Evolutionary conservation across 37 sponge, comb jelly and placozoan genomes (phyloP), one percentile per base, ranked within the genome.

Genomic region (Agelas oroides): DNA sequence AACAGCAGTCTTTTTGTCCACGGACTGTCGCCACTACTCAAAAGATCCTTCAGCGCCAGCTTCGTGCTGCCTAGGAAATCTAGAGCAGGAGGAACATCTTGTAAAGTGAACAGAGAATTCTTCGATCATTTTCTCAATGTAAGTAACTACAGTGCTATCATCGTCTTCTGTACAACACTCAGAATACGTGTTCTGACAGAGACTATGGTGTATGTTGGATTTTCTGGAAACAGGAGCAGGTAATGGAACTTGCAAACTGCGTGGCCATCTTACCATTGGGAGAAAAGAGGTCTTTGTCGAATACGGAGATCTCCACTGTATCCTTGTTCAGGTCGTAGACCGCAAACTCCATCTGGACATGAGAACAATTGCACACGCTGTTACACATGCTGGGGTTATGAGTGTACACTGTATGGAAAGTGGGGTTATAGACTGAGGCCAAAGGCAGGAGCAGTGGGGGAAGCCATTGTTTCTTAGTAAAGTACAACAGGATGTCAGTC

Each of bases 221-320:
- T n/a, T n/a, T n/a, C n/a, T n/a, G n/a, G n/a, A n/a, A n/a, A n/a
- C n/a, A 46, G 46, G 8, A 46, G 8, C 46, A 8, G 8, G 46
- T 46, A 3, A 12, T 46, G 3, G 3, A 46, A 8, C 46, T 46
- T 46, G 46, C 8, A n/a, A n/a, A n/a, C n/a, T n/a, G n/a, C n/a
- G n/a, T 8, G 46, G 3, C 1, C 3, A 25, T n/a, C 84, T 70
- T 53, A 95, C 95, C 93, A 86, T 90, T 92, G 0, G 95, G 95
- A 37, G 93, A 92, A 60, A 95, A 95, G 31, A 92, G 75, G 59
- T 95, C 95, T 53, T 86, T 81, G 56, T 95, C 95, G 82, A 92
- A 95, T 60, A 95, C 93, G 19, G 90, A 83, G 16, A 95, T 60
- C 38, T 85, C 89, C 38, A 95, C 65, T 21, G 36, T 54, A 27